Evolutionary conservation across 2,113 vertebrate genomes (phyloP).

Genomic region (Chloroceryle aenea): DNA sequence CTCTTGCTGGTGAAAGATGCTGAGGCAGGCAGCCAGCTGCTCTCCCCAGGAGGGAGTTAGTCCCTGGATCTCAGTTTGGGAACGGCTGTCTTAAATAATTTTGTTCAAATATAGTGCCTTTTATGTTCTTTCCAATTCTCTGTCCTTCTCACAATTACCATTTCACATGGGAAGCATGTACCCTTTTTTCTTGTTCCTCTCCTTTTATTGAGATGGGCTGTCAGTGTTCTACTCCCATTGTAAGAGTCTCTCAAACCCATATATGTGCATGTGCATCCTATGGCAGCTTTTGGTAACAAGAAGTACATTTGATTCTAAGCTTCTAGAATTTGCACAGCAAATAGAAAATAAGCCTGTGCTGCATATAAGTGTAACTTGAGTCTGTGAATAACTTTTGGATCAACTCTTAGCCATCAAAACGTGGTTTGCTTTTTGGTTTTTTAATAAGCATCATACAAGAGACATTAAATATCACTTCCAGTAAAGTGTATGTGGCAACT

Average conservation of each 20-base stretch:
- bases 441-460: neutral
- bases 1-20: constrained; percentile 44
- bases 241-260: neutral
- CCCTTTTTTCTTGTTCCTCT: constrained; percentile 26
- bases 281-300: neutral
- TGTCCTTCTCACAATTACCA: neutral
- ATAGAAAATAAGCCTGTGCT: neutral
- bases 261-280: fast-evolving
- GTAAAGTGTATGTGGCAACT: neutral
- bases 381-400: neutral
- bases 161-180: constrained; percentile 48
- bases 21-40: constrained; percentile 55
- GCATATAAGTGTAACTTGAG: neutral
- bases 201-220: neutral
- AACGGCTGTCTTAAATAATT: constrained; percentile 64
- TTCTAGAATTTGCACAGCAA: neutral
- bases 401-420: neutral
- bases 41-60: constrained; percentile 56
- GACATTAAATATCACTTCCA: neutral
- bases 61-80: constrained; percentile 60
- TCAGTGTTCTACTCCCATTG: neutral
- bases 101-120: constrained; percentile 60
- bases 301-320: neutral
- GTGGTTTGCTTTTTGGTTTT: neutral
- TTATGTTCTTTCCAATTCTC: constrained; percentile 58